Percentiles rank a stretch among this genome's conserved stretches.
These are phyloP conservation scores for Ascaphus truei DNA, from an alignment of 2,113 vertebrate species.

Conservation along the genomic window DNA sequence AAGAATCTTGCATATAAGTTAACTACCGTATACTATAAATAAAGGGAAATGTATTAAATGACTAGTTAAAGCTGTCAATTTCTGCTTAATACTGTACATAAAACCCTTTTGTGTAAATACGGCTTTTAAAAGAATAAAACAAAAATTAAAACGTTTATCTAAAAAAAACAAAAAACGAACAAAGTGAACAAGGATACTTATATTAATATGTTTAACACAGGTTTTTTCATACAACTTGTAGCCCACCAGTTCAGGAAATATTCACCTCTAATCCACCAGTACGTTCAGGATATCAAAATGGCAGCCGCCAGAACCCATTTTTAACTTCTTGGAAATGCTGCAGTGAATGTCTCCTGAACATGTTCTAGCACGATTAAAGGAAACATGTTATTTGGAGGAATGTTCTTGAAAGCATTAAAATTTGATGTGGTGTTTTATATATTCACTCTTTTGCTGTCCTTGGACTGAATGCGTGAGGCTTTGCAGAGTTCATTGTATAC, in stretches of 20 bases:
- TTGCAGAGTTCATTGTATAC: neutral
- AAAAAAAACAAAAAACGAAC: neutral
- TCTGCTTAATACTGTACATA: neutral
- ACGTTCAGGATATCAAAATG: neutral
- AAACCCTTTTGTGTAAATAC: neutral
- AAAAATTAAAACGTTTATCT: neutral
- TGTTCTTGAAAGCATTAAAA: neutral
- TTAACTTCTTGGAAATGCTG: neutral
- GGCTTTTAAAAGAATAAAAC: neutral
- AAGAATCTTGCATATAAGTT: neutral
- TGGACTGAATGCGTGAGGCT: neutral
- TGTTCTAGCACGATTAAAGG: neutral
- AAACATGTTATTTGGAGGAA: neutral
- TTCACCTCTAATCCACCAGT: no score
- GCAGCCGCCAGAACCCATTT: neutral
- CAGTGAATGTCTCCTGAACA: neutral
- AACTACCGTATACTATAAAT: no score
- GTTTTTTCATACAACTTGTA: no score
- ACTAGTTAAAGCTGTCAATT: neutral
- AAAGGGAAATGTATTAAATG: neutral
- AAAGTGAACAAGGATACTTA: neutral
- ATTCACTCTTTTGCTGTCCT: neutral
- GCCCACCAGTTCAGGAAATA: no score
- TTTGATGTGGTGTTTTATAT: slow-evolving; percentile 16
- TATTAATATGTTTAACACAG: no score